A percentile compares a stretch with the other conserved stretches of the same genome.
Conservation (phyloP, 2,888 invertebrate species). For the Pegoplata infirma region DNA sequence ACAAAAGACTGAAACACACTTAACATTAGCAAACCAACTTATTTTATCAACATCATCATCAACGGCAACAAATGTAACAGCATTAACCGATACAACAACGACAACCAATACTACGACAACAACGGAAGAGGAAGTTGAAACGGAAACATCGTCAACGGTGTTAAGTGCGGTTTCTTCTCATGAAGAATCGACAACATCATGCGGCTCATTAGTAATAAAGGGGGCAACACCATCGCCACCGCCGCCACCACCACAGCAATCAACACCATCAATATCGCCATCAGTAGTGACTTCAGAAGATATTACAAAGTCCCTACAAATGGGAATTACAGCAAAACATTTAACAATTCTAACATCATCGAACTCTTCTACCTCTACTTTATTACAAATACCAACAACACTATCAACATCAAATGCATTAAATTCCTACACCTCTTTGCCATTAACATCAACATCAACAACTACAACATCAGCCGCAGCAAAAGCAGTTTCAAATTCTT, state of each 20-base stretch:
- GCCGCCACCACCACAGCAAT: constrained; percentile 19
- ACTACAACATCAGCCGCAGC: constrained; percentile 48
- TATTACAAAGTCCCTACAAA: constrained; percentile 9
- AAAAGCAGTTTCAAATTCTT: constrained; percentile 29
- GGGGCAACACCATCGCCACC: constrained; percentile 32
- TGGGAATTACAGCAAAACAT: constrained; percentile 19
- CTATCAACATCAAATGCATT: constrained; percentile 54
- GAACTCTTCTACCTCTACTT: constrained; percentile 36
- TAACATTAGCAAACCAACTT: constrained; percentile 58
- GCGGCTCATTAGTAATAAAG: background rate
- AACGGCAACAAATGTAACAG: constrained; percentile 59
- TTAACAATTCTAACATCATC: constrained; percentile 36
- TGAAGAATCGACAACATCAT: constrained; percentile 58
- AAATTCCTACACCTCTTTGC: constrained; percentile 28
- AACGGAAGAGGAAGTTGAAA: constrained; percentile 56
- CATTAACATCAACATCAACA: constrained; percentile 49
- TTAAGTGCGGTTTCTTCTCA: constrained; percentile 60
- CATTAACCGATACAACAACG: constrained; percentile 60
- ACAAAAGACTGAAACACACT: constrained; percentile 63
- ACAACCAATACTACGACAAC: constrained; percentile 44
- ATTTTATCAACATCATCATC: constrained; percentile 55
- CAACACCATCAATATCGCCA: constrained; percentile 20
- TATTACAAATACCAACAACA: constrained; percentile 53
- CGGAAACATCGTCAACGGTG: constrained; percentile 62
- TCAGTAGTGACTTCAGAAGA: background rate